These are phyloP conservation scores for Takifugu ocellatus DNA, from an alignment of 2,797 vertebrate genomes.

Conservation along the genomic window DNA sequence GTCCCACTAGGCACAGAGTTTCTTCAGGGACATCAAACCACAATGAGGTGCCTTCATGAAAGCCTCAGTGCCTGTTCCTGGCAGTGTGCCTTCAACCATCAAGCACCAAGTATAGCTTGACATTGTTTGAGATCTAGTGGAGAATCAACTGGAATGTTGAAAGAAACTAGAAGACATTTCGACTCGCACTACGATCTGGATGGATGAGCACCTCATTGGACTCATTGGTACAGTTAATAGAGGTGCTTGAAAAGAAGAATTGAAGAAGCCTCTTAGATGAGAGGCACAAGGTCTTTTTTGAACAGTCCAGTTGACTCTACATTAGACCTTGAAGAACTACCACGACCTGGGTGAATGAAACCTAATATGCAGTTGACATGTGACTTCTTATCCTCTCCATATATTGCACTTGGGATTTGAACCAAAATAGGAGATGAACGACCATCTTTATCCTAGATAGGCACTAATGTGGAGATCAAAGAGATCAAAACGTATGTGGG, in stretches of 20 bases:
- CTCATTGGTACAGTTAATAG: too few species aligned
- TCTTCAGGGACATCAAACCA: conserved; percentile 15
- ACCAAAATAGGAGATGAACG: conserved; percentile 17
- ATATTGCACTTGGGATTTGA: conserved; percentile 24
- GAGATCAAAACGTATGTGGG: conserved; percentile 3
- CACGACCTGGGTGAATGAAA: too few species aligned
- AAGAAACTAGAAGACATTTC: too few species aligned
- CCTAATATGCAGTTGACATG: background rate
- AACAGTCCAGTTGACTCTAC: conserved; percentile 12
- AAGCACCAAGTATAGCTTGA: too few species aligned
- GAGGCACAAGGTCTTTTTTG: too few species aligned
- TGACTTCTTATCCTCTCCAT: conserved; percentile 17
- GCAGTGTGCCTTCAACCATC: too few species aligned
- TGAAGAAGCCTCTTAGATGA: too few species aligned
- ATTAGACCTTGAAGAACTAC: background rate
- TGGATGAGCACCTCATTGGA: too few species aligned
- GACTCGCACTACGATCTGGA: too few species aligned
- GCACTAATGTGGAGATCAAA: conserved; percentile 24
- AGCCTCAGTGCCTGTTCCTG: conserved; percentile 1
- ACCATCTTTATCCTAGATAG: conserved; percentile 26
- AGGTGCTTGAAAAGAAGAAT: too few species aligned
- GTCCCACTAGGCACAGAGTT: conserved; percentile 52
- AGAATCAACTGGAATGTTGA: too few species aligned
- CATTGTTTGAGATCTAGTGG: too few species aligned
- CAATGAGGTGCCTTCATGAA: conserved; percentile 57